Percentiles rank a stretch among this genome's conserved stretches.
These are phyloP conservation scores for Gopherus flavomarginatus DNA, from an alignment of 2,113 vertebrate genomes.

Conservation along the genomic window DNA sequence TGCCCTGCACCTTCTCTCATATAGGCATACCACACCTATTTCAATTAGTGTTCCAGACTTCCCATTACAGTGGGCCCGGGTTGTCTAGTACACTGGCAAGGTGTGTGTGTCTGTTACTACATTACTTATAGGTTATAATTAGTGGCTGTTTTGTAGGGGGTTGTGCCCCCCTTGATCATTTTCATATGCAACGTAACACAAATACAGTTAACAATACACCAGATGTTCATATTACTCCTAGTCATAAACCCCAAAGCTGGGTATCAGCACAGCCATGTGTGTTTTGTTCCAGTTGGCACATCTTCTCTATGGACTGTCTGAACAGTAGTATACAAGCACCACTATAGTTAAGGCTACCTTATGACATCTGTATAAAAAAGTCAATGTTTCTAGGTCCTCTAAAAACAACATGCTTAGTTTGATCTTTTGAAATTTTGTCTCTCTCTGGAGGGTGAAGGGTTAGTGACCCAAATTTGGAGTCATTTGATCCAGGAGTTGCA, in stretches of 20 bases:
- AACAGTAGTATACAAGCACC: not conserved
- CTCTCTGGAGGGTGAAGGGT: not conserved
- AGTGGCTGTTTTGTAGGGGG: too few species aligned
- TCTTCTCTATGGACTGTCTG: not conserved
- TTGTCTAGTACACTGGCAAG: too few species aligned
- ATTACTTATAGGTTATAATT: too few species aligned
- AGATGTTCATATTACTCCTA: not conserved
- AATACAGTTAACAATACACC: too few species aligned
- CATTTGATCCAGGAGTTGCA: not conserved
- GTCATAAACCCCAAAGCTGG: not conserved
- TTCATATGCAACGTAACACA: too few species aligned
- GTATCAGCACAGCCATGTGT: not conserved
- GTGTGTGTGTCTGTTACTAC: too few species aligned
- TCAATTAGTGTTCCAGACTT: too few species aligned
- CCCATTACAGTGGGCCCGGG: too few species aligned
- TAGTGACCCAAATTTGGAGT: not conserved
- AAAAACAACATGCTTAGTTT: not conserved
- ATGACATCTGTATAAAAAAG: not conserved
- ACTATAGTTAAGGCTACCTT: rapidly evolving
- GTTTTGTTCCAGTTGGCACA: not conserved
- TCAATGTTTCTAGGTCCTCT: not conserved
- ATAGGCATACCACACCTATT: too few species aligned
- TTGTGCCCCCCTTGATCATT: too few species aligned
- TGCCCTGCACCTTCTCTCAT: too few species aligned
- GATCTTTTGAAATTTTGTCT: not conserved